phyloP scores from a whole-genome alignment of 2,113 vertebrate species.

The Charadrius vociferus region DNA sequence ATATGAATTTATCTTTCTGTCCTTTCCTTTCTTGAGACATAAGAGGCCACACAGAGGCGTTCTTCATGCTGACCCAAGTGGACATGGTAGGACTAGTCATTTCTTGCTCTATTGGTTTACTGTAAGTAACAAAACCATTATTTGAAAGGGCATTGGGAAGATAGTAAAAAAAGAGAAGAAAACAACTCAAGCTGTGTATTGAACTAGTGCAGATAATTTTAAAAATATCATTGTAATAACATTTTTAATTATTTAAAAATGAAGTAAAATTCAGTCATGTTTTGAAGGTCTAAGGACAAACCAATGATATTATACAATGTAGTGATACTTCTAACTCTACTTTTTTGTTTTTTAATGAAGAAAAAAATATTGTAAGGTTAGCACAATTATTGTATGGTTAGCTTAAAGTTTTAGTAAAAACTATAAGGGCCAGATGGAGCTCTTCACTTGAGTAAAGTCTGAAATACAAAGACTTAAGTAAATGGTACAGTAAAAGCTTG shows the following conservation, averaged over 20 bases:
- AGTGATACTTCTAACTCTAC: not conserved
- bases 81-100: not conserved
- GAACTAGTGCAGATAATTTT: not conserved
- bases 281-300: not conserved
- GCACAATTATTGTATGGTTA: not conserved
- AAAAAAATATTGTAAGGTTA: not conserved
- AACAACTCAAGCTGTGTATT: not conserved
- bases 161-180: not conserved
- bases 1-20: not conserved
- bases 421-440: not conserved
- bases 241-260: not conserved
- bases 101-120: not conserved
- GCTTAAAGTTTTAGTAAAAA: not conserved
- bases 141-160: not conserved
- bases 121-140: not conserved
- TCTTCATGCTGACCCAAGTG: not conserved
- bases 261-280: not conserved
- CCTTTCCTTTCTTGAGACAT: not conserved
- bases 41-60: not conserved
- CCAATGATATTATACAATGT: not conserved
- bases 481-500: not conserved
- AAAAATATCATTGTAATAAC: not conserved
- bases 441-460: not conserved
- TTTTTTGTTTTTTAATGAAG: not conserved
- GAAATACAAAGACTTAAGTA: slow-evolving; percentile 4